Evolutionary conservation across 2,888 invertebrate species (phyloP).

Genomic region (Chloroclystis v-ata): DNA sequence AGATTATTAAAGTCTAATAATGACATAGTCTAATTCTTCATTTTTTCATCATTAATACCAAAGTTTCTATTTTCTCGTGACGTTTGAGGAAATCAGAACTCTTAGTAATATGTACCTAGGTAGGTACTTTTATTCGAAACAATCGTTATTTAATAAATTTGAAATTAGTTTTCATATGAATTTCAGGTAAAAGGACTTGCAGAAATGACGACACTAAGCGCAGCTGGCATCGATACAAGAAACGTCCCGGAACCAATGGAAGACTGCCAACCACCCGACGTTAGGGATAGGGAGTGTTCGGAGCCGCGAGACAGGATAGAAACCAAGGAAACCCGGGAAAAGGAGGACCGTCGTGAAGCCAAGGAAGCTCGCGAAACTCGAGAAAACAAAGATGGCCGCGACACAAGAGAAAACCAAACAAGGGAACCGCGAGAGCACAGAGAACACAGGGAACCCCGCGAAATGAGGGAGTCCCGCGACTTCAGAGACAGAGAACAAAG

Average conservation of each 20-base stretch:
- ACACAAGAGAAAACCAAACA: slow-evolving; percentile 50
- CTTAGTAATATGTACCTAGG: no score
- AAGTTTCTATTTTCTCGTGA: no score
- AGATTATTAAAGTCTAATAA: no score
- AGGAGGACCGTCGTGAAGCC: slow-evolving; percentile 59
- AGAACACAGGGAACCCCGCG: slow-evolving; percentile 44
- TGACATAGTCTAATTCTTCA: no score
- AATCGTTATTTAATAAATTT: no score
- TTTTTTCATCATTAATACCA: no score
- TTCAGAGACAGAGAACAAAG: slow-evolving; percentile 52
- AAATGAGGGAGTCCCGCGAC: slow-evolving; percentile 57
- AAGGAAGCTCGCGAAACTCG: slow-evolving; percentile 56
- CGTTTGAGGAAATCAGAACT: no score
- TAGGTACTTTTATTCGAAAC: no score
- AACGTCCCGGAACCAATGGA: slow-evolving; percentile 74
- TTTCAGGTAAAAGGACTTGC: slow-evolving; percentile 89
- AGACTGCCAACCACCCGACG: slow-evolving; percentile 62
- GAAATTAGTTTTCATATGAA: not conserved
- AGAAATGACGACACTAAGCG: slow-evolving; percentile 92
- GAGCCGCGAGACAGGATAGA: slow-evolving; percentile 59
- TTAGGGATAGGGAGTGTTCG: slow-evolving; percentile 56
- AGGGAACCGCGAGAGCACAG: slow-evolving; percentile 60
- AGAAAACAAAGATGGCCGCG: slow-evolving; percentile 58
- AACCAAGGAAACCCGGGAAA: slow-evolving; percentile 54
- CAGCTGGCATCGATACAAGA: slow-evolving; percentile 76